Percentiles rank a stretch among this genome's conserved stretches.
Conservation (phyloP, 2,888 invertebrate species). For the Ypsolopha scabrella region DNA sequence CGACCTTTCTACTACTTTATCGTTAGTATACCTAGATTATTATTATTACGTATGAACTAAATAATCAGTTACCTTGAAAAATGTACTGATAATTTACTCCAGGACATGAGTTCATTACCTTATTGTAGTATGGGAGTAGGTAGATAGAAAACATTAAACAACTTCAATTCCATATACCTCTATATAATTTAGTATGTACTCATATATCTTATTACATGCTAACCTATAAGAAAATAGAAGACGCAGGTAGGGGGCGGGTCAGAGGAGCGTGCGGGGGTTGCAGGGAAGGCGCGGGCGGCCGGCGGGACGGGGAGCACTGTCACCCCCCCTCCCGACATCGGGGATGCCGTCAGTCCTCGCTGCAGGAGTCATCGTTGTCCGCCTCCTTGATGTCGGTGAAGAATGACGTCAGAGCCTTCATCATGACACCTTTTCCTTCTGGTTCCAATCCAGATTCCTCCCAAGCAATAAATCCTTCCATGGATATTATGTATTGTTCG, state of each 20-base stretch:
- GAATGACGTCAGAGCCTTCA: slow-evolving; percentile 80
- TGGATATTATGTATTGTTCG: slow-evolving; percentile 82
- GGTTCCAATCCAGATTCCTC: slow-evolving; percentile 79
- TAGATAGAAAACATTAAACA: slow-evolving; percentile 49
- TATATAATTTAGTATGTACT: slow-evolving; percentile 29
- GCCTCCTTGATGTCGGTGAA: slow-evolving; percentile 77
- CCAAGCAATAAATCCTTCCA: slow-evolving; percentile 87
- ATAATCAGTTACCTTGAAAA: no score
- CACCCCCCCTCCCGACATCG: no score
- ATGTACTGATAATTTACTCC: no score
- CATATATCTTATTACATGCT: slow-evolving; percentile 29
- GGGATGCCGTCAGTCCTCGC: slow-evolving; percentile 67
- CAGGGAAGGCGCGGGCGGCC: slow-evolving; percentile 22
- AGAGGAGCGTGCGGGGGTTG: slow-evolving; percentile 18
- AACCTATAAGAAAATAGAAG: slow-evolving; percentile 51
- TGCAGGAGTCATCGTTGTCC: slow-evolving; percentile 72
- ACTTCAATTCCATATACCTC: slow-evolving; percentile 32
- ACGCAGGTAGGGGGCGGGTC: slow-evolving; percentile 15
- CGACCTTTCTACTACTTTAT: no score
- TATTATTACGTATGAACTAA: no score
- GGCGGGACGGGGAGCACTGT: slow-evolving; percentile 19
- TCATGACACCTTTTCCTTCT: slow-evolving; percentile 85
- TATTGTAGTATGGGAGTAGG: no score
- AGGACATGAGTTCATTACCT: no score
- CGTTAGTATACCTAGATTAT: no score